Evolutionary conservation across 2,888 invertebrate species (phyloP), one percentile per base, ranked within the genome.

Genomic region (Hecatera dysodea): DNA sequence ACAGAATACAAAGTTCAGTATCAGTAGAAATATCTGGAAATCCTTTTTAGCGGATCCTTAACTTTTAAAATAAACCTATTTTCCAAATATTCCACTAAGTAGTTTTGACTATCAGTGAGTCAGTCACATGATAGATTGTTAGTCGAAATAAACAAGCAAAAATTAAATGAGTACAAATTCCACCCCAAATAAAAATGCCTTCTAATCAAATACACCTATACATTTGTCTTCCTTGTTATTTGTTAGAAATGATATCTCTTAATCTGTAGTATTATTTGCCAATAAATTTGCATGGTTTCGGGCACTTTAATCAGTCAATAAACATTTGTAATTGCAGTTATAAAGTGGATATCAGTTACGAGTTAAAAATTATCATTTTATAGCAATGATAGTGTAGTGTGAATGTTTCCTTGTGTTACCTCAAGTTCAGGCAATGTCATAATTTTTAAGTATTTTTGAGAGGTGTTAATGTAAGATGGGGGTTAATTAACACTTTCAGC

Each of bases 281-380:
- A 57, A 71, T 67, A 78, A 75, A 64, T 78, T 77, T 44, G 46
- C 55, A 67, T 36, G 50, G 44, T 48, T 78, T 44, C 11, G 5
- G n/a, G 2, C 15, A 1, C 7, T 19, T 1, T 60, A 39, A 78
- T 80, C 78, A 71, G 67, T 67, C 72, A 75, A 80, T 76, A 80
- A 80, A 77, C 11, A 0, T 22, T 29, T 53, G 15, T 67, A 17
- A 71, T 78, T 71, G 67, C 56, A 56, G 44, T 39, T 60, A 39
- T 80, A 80, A 79, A 75, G 0, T 55, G 44, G 15, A n/a, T 63
- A 67, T 69, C 55, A 36, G 33, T 44, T n/a, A 11, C 27, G 46
- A 19, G 27, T 60, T 15, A 74, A 50, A n/a, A 67, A 1, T 70
- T 75, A 78, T 78, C 11, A 22, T 56, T 78, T 78, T 78, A 78